A percentile compares a stretch with the other conserved stretches of the same genome.
phyloP scores from a whole-genome alignment of 2,888 invertebrate genomes.

The Phlogophora meticulosa region DNA sequence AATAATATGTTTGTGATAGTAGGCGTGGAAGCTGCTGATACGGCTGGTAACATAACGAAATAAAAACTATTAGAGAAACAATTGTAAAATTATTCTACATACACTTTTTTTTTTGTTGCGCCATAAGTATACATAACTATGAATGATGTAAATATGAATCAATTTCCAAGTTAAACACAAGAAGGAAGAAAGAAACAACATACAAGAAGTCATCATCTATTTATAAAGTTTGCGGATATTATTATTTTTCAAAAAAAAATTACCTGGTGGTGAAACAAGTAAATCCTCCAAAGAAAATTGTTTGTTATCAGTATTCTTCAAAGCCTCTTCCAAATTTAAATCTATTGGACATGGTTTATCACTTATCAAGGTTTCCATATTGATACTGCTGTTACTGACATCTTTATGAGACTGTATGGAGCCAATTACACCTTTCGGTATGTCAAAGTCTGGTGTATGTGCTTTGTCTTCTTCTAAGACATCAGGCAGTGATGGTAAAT shows the following conservation, averaged over 20 bases:
- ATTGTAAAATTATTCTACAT: neutral
- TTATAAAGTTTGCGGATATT: neutral
- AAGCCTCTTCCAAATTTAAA: conserved; percentile 80
- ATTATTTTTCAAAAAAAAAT: conserved; percentile 17
- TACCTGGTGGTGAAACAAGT: conserved; percentile 80
- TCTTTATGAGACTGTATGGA: conserved; percentile 30
- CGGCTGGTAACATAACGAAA: conserved; percentile 44
- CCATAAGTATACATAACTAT: too few relatives aligned
- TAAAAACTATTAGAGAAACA: neutral
- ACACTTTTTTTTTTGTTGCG: too few relatives aligned
- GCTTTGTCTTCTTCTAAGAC: conserved; percentile 29
- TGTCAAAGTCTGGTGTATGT: conserved; percentile 41
- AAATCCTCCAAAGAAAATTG: conserved; percentile 78
- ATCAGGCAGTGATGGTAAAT: conserved; percentile 35
- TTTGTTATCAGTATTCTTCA: conserved; percentile 73
- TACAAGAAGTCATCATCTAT: neutral
- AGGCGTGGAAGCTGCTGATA: conserved; percentile 79
- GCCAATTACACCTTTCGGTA: conserved; percentile 26
- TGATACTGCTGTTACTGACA: conserved; percentile 38
- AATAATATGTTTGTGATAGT: conserved; percentile 82
- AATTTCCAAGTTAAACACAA: neutral
- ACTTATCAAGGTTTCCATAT: conserved; percentile 43
- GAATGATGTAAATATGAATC: neutral
- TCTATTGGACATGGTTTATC: conserved; percentile 76
- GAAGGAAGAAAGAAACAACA: neutral